Percentiles rank a stretch among this genome's conserved stretches.
These are phyloP conservation scores for Choloepus didactylus DNA, from an alignment of 2,797 vertebrate genomes.

Conservation along the genomic window DNA sequence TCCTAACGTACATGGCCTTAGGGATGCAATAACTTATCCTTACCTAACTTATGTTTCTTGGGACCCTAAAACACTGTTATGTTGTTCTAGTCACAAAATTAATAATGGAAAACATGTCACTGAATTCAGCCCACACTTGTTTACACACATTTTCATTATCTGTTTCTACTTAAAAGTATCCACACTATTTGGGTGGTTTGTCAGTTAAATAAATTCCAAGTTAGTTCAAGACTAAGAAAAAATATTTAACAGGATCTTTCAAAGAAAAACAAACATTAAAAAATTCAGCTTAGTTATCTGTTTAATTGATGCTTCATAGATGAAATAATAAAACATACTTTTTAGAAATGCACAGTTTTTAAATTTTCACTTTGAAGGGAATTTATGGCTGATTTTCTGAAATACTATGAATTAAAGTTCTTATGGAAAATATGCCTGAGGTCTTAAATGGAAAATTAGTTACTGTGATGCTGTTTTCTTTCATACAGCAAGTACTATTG, in stretches of 20 bases:
- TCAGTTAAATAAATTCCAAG: neutral
- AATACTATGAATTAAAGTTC: neutral
- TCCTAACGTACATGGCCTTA: neutral
- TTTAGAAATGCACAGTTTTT: neutral
- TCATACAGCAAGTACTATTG: neutral
- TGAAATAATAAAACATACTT: neutral
- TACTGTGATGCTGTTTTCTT: neutral
- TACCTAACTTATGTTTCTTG: neutral
- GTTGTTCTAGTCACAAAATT: neutral
- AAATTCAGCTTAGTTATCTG: neutral
- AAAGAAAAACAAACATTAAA: neutral
- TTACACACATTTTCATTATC: neutral
- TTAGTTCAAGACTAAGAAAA: neutral
- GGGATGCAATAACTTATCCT: neutral
- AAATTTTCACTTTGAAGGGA: neutral
- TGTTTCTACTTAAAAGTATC: conserved; percentile 28
- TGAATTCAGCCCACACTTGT: neutral
- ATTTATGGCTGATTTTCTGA: neutral
- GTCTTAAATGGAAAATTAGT: neutral
- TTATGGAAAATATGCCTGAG: neutral
- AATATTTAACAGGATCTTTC: neutral
- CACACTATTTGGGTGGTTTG: neutral
- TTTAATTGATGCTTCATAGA: neutral
- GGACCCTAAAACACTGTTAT: neutral
- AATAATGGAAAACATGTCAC: conserved; percentile 26